These are phyloP conservation scores for Boloria selene DNA, from an alignment of 2,888 invertebrate genomes.

Conservation along the genomic window DNA sequence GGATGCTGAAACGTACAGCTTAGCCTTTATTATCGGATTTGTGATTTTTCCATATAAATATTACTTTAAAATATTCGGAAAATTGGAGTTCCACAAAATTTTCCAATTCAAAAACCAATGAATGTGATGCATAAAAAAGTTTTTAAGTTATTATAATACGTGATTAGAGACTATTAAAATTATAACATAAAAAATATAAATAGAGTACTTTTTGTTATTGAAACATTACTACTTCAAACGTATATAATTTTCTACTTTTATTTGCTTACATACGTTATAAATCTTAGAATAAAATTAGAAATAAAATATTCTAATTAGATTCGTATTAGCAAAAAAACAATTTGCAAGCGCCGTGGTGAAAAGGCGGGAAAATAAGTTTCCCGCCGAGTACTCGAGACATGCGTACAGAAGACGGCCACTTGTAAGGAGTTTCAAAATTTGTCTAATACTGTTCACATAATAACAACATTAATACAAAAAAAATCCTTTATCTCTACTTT, in stretches of 20 bases:
- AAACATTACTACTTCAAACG: not conserved
- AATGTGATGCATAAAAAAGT: not conserved
- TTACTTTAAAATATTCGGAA: slow-evolving; percentile 22
- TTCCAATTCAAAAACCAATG: not conserved
- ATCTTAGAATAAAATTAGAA: slow-evolving; percentile 6
- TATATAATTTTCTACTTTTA: not conserved
- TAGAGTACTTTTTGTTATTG: not conserved
- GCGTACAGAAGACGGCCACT: slow-evolving; percentile 60
- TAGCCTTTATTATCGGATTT: slow-evolving; percentile 44
- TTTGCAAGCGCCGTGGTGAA: slow-evolving; percentile 59
- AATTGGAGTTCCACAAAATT: slow-evolving; percentile 21
- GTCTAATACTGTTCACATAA: slow-evolving; percentile 13
- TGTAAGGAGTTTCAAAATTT: slow-evolving; percentile 27
- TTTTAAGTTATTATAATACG: not conserved
- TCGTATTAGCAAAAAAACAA: slow-evolving; percentile 58
- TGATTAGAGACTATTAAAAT: no score
- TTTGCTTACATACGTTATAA: not conserved
- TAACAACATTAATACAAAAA: not conserved
- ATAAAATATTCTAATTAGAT: slow-evolving; percentile 58
- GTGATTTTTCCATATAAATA: slow-evolving; percentile 37
- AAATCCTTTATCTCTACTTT: not conserved
- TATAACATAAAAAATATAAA: no score
- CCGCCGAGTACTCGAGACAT: slow-evolving; percentile 72
- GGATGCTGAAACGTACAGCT: slow-evolving; percentile 64
- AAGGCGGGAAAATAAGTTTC: slow-evolving; percentile 80